Percentiles rank a stretch among this genome's conserved stretches.
These are phyloP conservation scores for Acanthosepion pharaonis DNA, from an alignment of 2,888 invertebrate species.

Conservation along the genomic window DNA sequence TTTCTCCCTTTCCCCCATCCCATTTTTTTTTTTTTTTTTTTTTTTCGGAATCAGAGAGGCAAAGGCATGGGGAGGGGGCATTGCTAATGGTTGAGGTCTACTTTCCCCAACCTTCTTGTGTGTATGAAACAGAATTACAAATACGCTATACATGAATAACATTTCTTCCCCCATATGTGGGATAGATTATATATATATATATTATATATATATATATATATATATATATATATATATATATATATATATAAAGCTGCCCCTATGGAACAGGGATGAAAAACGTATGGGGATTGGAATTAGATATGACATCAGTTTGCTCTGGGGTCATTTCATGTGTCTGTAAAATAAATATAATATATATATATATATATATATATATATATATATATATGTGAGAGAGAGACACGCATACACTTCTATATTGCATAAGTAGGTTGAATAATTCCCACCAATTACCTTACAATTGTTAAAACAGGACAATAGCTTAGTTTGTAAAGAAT, in stretches of 20 bases:
- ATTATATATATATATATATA: background rate
- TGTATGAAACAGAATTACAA: background rate
- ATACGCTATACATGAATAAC: background rate
- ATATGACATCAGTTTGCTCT: background rate
- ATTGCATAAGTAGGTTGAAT: no score
- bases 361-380: background rate
- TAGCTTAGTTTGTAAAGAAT: no score
- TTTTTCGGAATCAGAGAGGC: background rate
- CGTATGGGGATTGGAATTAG: background rate
- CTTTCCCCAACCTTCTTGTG: background rate
- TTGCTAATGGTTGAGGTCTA: background rate
- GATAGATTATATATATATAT: background rate
- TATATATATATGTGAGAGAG: no score
- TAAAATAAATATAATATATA: background rate
- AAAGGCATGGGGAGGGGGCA: background rate
- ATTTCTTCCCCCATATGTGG: no score
- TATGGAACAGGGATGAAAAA: background rate
- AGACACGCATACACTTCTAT: background rate
- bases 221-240: constrained; percentile 40
- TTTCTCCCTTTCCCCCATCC: background rate
- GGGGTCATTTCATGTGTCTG: background rate
- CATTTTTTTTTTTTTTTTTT: no score
- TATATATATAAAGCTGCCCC: background rate
- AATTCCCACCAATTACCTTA: no score
- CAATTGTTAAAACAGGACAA: no score